Base-by-base conservation (phyloP, 2,797 vertebrate genomes). In the Falco cherrug region DNA sequence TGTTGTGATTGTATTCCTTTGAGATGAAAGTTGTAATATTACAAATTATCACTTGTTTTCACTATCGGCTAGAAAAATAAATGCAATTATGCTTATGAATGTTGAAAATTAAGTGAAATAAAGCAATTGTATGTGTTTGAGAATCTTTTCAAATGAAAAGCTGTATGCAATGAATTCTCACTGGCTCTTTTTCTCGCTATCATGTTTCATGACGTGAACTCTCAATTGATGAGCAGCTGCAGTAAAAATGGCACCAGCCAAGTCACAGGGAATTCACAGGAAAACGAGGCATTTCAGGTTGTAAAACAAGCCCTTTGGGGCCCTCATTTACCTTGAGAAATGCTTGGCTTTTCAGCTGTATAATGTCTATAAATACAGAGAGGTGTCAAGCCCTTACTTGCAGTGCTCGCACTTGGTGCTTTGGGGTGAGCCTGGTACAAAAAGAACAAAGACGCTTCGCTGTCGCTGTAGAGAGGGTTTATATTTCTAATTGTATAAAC, bases 31-130 rank as follows among this genome's bases (percentile, higher is more conserved):
- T 95, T 97, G 95, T 97, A 97, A 97, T 97, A 93, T 93, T 95
- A 96, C 96, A 98, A 98, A 98, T 98, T 98, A 98, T 97, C 95
- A 26, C 97, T 98, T 98, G 97, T 98, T 98, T 98, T 97, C 97
- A 97, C 97, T 96, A 97, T 97, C 97, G 97, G 98, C 87, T 94
- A 96, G 97, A 93, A 98, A 97, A 98, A 98, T 98, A 98, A 98
- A 98, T 97, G 97, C 96, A 97, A 97, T 98, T 98, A 97, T 89
- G 84, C 91, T 96, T 95, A 87, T 98, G 97, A 98, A 98, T 98
- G 97, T 97, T 94, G 96, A 97, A 98, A 98, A 98, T 98, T 97
- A 98, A 96, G 97, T 90, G 90, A 93, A 97, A 97, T 96, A 95
- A 97, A 97, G 97, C 89, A 69, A 97, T 97, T 97, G 83, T 91